Percentiles rank a stretch among this genome's conserved stretches.
These are phyloP conservation scores for Microchrysa polita DNA, from an alignment of 2,888 invertebrate species.

Conservation along the genomic window DNA sequence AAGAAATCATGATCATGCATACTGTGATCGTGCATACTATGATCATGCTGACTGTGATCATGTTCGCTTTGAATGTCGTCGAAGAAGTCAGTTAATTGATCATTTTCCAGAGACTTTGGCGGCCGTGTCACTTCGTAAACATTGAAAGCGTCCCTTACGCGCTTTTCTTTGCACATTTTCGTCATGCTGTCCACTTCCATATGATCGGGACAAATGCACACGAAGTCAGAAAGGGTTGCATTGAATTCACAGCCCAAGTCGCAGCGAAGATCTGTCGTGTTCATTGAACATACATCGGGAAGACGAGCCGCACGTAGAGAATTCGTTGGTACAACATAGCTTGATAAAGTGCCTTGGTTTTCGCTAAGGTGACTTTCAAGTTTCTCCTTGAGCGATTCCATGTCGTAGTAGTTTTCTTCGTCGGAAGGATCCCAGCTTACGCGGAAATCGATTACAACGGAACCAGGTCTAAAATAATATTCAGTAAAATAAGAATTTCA, in stretches of 20 bases:
- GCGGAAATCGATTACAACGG: slow-evolving; percentile 72
- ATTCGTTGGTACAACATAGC: slow-evolving; percentile 57
- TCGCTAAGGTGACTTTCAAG: slow-evolving; percentile 67
- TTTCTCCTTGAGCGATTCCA: slow-evolving; percentile 64
- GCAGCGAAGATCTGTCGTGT: slow-evolving; percentile 69
- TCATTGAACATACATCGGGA: slow-evolving; percentile 73
- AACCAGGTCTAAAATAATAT: slow-evolving; percentile 68
- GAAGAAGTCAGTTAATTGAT: slow-evolving; percentile 45
- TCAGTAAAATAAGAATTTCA: background rate
- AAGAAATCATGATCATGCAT: slow-evolving; percentile 13
- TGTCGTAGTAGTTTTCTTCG: slow-evolving; percentile 65
- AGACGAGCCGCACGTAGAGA: slow-evolving; percentile 58
- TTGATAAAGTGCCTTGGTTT: slow-evolving; percentile 73
- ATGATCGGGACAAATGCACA: slow-evolving; percentile 72
- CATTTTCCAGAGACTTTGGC: slow-evolving; percentile 62
- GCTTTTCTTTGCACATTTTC: slow-evolving; percentile 58
- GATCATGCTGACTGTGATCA: slow-evolving; percentile 37
- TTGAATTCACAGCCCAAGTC: slow-evolving; percentile 75
- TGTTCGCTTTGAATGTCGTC: slow-evolving; percentile 32
- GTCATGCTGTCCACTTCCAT: slow-evolving; percentile 63
- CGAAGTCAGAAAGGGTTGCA: slow-evolving; percentile 70
- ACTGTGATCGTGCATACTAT: slow-evolving; percentile 38
- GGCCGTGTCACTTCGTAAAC: slow-evolving; percentile 59
- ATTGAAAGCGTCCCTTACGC: slow-evolving; percentile 50
- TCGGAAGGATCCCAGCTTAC: slow-evolving; percentile 72